Conservation (phyloP, 2,888 invertebrate species). For the Acleris laterana region DNA sequence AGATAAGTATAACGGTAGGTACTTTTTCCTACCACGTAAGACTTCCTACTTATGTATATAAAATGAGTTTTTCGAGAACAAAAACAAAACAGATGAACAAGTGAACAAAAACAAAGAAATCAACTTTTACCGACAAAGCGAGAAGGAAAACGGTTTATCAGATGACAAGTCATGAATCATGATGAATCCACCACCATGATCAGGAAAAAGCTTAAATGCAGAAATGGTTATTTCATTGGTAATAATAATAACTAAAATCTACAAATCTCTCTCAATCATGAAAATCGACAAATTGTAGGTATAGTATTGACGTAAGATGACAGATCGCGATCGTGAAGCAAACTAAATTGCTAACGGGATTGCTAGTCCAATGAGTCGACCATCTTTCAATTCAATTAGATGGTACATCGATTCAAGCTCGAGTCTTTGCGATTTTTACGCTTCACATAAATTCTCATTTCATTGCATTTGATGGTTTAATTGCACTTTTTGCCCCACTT, state of each 20-base stretch:
- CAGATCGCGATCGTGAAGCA: no score
- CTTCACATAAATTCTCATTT: neutral
- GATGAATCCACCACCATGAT: slow-evolving; percentile 1
- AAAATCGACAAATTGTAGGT: no score
- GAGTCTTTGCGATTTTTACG: neutral
- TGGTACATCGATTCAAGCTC: neutral
- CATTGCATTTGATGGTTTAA: slow-evolving; percentile 1
- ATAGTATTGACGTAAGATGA: no score
- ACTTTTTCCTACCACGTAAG: no score
- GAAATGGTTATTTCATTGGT: no score
- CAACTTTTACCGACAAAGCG: slow-evolving; percentile 4
- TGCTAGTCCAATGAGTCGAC: neutral
- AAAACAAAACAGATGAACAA: neutral
- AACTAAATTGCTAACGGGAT: no score
- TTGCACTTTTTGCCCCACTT: no score
- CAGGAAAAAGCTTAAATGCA: no score
- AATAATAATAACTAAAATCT: no score
- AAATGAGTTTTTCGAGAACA: neutral
- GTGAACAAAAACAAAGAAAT: neutral
- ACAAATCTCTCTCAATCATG: no score
- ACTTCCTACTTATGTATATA: no score
- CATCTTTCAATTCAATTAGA: slow-evolving; percentile 6
- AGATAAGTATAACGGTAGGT: no score
- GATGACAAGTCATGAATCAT: slow-evolving; percentile 12
- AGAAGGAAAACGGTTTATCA: slow-evolving; percentile 18